Evolutionary conservation across 2,113 vertebrate genomes (phyloP).

Genomic region (Lagenorhynchus albirostris): DNA sequence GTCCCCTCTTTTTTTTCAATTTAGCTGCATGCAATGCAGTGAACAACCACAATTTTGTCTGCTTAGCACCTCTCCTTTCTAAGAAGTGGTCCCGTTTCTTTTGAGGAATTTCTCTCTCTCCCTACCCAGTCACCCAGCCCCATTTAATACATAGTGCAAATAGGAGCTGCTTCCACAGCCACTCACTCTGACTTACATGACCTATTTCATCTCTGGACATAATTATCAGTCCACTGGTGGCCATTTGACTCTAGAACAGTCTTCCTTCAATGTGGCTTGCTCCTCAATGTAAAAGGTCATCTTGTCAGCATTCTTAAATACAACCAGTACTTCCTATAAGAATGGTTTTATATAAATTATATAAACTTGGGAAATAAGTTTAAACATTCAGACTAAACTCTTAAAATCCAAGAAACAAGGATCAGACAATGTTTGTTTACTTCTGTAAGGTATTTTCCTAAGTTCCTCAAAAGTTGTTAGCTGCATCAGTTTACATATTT

Average conservation of each 20-base stretch:
- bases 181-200: neutral
- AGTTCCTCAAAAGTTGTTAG: neutral
- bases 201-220: neutral
- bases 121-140: neutral
- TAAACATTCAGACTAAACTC: conserved; percentile 11
- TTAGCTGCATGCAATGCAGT: neutral
- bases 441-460: neutral
- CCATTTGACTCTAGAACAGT: neutral
- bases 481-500: neutral
- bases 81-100: neutral
- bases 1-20: neutral
- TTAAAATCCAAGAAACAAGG: conserved; percentile 13
- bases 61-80: neutral
- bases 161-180: neutral
- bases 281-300: neutral
- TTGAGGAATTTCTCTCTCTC: neutral
- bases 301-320: neutral
- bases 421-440: neutral
- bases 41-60: neutral
- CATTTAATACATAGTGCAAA: neutral
- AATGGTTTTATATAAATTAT: neutral
- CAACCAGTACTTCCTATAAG: neutral
- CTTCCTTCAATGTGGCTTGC: neutral
- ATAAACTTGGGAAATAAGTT: neutral
- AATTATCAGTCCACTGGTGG: neutral